These are phyloP conservation scores for Andrena praecox DNA, from an alignment of 2,888 invertebrate species.

Conservation along the genomic window DNA sequence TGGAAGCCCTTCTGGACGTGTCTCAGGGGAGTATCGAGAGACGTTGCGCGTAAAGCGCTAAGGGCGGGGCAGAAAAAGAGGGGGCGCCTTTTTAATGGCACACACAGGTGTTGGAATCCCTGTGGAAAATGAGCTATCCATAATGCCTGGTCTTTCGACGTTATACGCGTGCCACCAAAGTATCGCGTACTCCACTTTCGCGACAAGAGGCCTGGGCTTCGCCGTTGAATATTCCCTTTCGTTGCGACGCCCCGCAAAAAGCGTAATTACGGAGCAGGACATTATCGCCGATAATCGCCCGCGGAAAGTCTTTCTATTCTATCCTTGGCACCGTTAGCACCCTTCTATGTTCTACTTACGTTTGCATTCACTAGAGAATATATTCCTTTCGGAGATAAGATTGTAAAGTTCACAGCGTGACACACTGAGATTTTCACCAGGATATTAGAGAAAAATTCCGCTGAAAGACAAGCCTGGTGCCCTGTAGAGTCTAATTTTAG, in stretches of 20 bases:
- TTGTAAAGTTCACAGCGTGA: no score
- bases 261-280: slow-evolving; percentile 12
- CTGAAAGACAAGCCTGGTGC: no score
- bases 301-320: not conserved
- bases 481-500: no score
- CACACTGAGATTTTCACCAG: no score
- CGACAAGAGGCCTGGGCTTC: slow-evolving; percentile 25
- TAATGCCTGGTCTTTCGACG: slow-evolving; percentile 49
- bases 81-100: slow-evolving; percentile 57
- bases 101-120: slow-evolving; percentile 56
- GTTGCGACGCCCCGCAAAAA: slow-evolving; percentile 22
- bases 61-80: slow-evolving; percentile 36
- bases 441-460: no score
- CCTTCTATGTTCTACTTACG: no score
- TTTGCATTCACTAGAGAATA: no score
- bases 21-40: slow-evolving; percentile 39
- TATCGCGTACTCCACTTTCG: slow-evolving; percentile 27
- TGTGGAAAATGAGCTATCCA: slow-evolving; percentile 51
- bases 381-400: no score
- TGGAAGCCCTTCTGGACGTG: slow-evolving; percentile 18
- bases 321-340: not conserved
- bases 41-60: slow-evolving; percentile 36
- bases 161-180: slow-evolving; percentile 18
- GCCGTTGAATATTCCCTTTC: slow-evolving; percentile 29
- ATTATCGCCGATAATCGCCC: slow-evolving; percentile 5